Percentiles rank a stretch among this genome's conserved stretches.
phyloP scores from a whole-genome alignment of 2,888 invertebrate genomes.

The Drosophila mimica region DNA sequence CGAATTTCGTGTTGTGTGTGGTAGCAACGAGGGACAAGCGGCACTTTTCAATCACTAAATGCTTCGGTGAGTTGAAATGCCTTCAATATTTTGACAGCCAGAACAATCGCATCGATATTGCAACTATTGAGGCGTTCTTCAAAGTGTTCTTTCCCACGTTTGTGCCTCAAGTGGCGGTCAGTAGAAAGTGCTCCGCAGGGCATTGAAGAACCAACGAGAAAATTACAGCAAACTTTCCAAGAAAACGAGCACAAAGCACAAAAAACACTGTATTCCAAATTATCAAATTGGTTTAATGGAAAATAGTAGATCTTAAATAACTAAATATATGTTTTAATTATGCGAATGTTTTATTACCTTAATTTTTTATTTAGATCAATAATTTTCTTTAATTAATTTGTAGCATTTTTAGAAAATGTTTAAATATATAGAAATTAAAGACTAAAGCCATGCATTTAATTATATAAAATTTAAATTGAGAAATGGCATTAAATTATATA shows the following conservation, averaged over 20 bases:
- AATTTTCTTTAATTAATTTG: no score
- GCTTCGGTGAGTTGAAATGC: constrained; percentile 26
- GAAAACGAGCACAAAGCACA: background rate
- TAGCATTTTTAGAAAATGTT: background rate
- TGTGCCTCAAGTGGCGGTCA: constrained; percentile 33
- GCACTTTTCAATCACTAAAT: constrained; percentile 39
- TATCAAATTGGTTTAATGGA: background rate
- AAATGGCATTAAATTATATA: no score
- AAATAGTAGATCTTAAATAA: background rate
- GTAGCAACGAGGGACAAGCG: constrained; percentile 30
- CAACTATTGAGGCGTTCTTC: constrained; percentile 38
- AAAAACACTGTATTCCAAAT: background rate
- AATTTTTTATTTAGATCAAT: no score
- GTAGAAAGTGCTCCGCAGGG: constrained; percentile 36
- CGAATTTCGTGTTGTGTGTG: constrained; percentile 53
- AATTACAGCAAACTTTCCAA: background rate
- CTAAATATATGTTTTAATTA: background rate
- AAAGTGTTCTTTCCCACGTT: constrained; percentile 55
- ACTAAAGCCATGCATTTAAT: background rate
- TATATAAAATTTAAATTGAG: background rate
- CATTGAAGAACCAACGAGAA: constrained; percentile 3
- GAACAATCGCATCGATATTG: constrained; percentile 68
- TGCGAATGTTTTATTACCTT: no score
- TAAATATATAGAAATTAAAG: background rate
- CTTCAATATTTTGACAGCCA: constrained; percentile 74